Percentiles rank a stretch among this genome's conserved stretches.
Conservation (phyloP, 2,113 vertebrate genomes). For the Scortum barcoo region DNA sequence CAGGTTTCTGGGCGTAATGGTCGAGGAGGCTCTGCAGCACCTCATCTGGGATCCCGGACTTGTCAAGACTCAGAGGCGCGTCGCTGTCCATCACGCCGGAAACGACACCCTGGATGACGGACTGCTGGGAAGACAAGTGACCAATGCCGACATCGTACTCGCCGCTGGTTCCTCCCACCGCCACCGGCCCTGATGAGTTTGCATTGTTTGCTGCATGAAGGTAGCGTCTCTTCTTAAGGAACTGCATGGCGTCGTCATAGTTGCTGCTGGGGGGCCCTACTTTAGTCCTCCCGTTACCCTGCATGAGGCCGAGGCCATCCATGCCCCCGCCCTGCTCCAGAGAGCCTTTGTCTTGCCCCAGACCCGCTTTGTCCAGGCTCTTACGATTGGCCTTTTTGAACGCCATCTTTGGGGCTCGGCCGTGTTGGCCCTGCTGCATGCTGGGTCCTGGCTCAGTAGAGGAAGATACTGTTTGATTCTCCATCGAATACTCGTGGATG, state of each 20-base stretch:
- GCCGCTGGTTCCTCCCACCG: conserved; percentile 76
- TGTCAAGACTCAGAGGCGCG: conserved; percentile 90
- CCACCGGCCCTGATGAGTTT: conserved; percentile 34
- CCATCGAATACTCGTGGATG: conserved; percentile 90
- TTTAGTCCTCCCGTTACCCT: conserved; percentile 87
- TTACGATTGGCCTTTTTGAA: conserved; percentile 95
- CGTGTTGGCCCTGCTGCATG: conserved; percentile 88
- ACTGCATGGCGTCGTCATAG: conserved; percentile 99
- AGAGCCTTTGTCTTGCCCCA: conserved; percentile 86
- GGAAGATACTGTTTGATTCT: conserved; percentile 89
- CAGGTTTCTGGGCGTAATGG: conserved; percentile 94
- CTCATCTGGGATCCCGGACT: conserved; percentile 96
- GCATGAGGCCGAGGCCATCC: conserved; percentile 90
- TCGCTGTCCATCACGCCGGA: conserved; percentile 92
- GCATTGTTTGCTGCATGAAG: conserved; percentile 87
- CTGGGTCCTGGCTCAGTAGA: conserved; percentile 88
- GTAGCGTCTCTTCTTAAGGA: conserved; percentile 98
- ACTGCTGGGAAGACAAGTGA: conserved; percentile 92
- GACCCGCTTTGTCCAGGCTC: conserved; percentile 87
- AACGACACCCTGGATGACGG: conserved; percentile 92
- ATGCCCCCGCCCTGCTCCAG: conserved; percentile 84
- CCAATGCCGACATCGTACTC: conserved; percentile 91
- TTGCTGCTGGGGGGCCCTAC: conserved; percentile 89
- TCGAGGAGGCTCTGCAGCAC: conserved; percentile 97
- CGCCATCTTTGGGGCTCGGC: conserved; percentile 92